Percentiles rank a stretch among this genome's conserved stretches.
Conservation (phyloP, 2,797 vertebrate species). For the Trachops cirrhosus region DNA sequence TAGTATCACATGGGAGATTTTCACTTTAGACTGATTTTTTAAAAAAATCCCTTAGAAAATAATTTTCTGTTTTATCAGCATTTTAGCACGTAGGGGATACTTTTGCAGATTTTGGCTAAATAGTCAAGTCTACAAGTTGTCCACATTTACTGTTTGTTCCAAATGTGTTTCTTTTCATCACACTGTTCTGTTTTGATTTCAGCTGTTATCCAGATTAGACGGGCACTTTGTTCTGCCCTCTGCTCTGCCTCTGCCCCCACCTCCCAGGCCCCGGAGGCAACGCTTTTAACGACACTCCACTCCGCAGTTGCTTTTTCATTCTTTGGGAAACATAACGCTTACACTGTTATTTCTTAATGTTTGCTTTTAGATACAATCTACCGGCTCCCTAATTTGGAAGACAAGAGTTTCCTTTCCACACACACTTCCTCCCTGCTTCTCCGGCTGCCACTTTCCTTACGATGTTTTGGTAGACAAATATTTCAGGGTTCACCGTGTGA, state of each 20-base stretch:
- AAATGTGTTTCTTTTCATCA: not conserved
- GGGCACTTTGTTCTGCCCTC: not conserved
- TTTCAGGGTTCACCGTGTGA: not conserved
- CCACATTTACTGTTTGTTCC: not conserved
- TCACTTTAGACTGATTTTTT: not conserved
- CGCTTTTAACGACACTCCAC: not conserved
- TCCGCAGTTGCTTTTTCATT: not conserved
- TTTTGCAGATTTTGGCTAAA: constrained; percentile 11
- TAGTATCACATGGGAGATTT: not conserved
- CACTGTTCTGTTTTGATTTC: constrained; percentile 8
- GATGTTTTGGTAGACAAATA: not conserved
- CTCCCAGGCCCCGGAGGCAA: not conserved
- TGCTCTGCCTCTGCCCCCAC: not conserved
- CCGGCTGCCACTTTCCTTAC: not conserved
- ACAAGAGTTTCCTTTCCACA: not conserved
- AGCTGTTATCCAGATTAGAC: not conserved
- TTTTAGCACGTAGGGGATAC: not conserved
- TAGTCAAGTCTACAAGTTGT: not conserved
- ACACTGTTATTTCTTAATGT: not conserved
- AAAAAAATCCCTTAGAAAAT: not conserved
- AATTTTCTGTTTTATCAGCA: constrained; percentile 19
- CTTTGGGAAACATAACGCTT: not conserved
- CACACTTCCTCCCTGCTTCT: not conserved
- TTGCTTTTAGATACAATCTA: not conserved
- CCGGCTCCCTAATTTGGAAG: not conserved